Percentiles rank a stretch among this genome's conserved stretches.
Conservation (phyloP, 2,888 invertebrate species). For the Ornithoptera priamus region DNA sequence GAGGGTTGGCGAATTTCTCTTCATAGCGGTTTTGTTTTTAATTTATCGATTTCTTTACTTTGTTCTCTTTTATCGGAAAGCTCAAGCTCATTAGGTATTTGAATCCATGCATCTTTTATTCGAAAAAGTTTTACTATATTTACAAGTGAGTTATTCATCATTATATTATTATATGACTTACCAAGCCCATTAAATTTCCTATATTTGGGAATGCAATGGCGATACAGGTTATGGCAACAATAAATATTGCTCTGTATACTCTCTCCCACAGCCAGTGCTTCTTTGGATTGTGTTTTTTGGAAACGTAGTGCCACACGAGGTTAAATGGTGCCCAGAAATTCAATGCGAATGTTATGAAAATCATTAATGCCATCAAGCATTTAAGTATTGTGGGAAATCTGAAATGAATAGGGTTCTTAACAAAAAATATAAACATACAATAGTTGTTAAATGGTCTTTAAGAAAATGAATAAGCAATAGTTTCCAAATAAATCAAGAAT, state of each 20-base stretch:
- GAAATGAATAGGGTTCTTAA: conserved; percentile 29
- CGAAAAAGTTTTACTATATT: too few relatives aligned
- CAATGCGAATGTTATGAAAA: conserved; percentile 69
- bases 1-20: too few relatives aligned
- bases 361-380: conserved; percentile 67
- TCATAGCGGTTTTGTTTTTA: too few relatives aligned
- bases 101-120: too few relatives aligned
- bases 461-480: too few relatives aligned
- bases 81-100: too few relatives aligned
- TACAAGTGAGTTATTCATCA: too few relatives aligned
- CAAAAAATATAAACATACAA: too few relatives aligned
- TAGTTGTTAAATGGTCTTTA: too few relatives aligned
- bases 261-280: conserved; percentile 69
- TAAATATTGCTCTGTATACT: conserved; percentile 57
- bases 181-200: conserved; percentile 71
- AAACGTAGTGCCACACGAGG: conserved; percentile 66
- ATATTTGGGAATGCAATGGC: conserved; percentile 71
- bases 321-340: conserved; percentile 76
- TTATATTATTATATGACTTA: conserved; percentile 38
- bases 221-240: conserved; percentile 55
- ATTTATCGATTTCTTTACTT: too few relatives aligned
- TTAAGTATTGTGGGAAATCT: conserved; percentile 68
- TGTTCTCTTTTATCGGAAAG: too few relatives aligned
- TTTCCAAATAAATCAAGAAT: too few relatives aligned
- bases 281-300: conserved; percentile 53